These are phyloP conservation scores for Vollenhovia emeryi DNA, from an alignment of 1,140 invertebrate genomes.

Conservation along the genomic window DNA sequence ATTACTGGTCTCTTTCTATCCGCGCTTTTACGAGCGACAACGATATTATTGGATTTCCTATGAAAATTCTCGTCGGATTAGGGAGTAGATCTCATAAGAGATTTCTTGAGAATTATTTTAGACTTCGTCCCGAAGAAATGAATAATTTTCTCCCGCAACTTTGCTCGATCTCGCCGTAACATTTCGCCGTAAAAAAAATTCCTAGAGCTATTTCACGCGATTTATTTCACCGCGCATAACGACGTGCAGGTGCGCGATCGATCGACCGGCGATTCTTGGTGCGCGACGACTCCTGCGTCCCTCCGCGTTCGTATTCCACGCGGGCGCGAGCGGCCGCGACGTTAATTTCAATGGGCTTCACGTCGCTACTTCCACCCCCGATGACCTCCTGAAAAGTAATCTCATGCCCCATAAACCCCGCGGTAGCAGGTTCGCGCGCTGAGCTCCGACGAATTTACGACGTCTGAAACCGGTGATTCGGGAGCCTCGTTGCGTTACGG, in stretches of 20 bases:
- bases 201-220: slow-evolving; percentile 1
- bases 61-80: background rate
- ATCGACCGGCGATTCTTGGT: slow-evolving; percentile 28
- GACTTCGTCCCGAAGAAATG: background rate
- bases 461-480: slow-evolving; percentile 69
- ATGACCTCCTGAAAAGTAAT: slow-evolving; percentile 75
- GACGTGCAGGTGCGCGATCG: slow-evolving; percentile 49
- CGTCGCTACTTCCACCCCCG: slow-evolving; percentile 48
- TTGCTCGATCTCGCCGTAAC: background rate
- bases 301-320: slow-evolving; percentile 43
- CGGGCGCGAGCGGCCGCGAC: slow-evolving; percentile 16
- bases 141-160: background rate
- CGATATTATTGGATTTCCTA: background rate
- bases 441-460: slow-evolving; percentile 72
- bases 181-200: background rate
- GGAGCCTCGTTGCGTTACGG: slow-evolving; percentile 63
- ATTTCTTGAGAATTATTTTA: background rate
- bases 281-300: slow-evolving; percentile 1
- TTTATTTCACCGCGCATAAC: slow-evolving; percentile 52
- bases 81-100: background rate
- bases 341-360: slow-evolving; percentile 52
- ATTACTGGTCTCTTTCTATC: background rate
- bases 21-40: background rate
- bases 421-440: slow-evolving; percentile 63
- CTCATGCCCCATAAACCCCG: slow-evolving; percentile 75